Evolutionary conservation across 2,113 vertebrate species (phyloP).

Genomic region (Sceloporus undulatus): DNA sequence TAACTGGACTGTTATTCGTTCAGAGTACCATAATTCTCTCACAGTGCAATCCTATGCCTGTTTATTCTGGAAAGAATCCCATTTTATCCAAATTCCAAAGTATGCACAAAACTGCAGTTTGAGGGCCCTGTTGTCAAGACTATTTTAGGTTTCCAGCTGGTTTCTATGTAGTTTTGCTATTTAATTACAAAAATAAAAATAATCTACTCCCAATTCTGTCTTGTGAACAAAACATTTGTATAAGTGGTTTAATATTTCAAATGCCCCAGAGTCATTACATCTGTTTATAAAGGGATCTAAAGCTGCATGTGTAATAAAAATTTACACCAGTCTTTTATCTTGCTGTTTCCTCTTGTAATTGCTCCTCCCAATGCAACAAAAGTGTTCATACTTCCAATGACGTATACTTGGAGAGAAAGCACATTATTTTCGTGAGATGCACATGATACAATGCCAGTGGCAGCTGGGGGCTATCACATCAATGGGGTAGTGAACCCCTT

Average conservation of each 20-base stretch:
- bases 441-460: too few relatives aligned
- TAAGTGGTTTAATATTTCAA: constrained; percentile 17
- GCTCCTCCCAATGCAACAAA: background rate
- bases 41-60: too few relatives aligned
- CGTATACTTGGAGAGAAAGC: too few relatives aligned
- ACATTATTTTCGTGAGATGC: background rate
- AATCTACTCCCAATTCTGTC: constrained; percentile 5
- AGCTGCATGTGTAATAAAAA: background rate
- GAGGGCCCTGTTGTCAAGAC: background rate
- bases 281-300: constrained; percentile 11
- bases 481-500: too few relatives aligned
- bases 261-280: constrained; percentile 4
- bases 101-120: background rate
- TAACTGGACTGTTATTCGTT: too few relatives aligned
- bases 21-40: background rate
- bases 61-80: background rate
- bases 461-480: too few relatives aligned
- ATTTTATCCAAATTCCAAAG: too few relatives aligned
- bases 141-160: background rate
- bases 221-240: background rate
- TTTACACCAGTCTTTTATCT: background rate
- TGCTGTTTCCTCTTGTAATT: constrained; percentile 4
- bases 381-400: background rate
- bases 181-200: constrained; percentile 16
- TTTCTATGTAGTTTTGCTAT: background rate